A percentile compares a stretch with the other conserved stretches of the same genome.
Evolutionary conservation across 1,140 invertebrate species (phyloP).

Genomic region (Bombus superbus): DNA sequence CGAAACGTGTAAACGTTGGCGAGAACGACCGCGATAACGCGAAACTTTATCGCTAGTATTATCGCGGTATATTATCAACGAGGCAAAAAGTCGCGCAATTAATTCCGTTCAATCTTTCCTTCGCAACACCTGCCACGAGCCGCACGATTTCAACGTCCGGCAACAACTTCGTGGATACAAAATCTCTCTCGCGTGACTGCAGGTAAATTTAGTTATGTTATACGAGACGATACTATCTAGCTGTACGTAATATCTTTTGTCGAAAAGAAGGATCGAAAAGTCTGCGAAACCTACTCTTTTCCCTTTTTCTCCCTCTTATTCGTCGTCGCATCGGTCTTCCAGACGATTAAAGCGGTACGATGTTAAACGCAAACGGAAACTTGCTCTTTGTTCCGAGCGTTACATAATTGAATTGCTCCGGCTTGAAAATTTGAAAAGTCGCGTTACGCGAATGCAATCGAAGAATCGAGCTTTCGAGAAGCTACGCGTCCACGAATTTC

Average conservation of each 20-base stretch:
- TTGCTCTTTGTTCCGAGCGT: not conserved
- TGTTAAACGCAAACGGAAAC: not conserved
- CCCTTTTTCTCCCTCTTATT: not conserved
- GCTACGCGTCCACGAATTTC: too few species aligned
- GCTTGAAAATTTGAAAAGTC: not conserved
- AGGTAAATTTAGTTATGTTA: conserved; percentile 55
- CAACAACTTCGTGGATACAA: conserved; percentile 35
- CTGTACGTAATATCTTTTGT: conserved; percentile 42
- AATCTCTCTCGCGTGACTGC: conserved; percentile 47
- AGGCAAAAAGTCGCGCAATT: conserved; percentile 31
- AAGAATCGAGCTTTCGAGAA: too few species aligned
- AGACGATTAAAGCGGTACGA: not conserved
- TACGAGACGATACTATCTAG: conserved; percentile 33
- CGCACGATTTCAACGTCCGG: conserved; percentile 19
- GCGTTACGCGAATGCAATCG: too few species aligned
- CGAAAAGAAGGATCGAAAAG: conserved; percentile 7
- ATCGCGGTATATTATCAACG: conserved; percentile 10
- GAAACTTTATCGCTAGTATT: conserved; percentile 11
- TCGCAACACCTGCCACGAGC: conserved; percentile 39
- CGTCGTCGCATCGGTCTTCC: too few species aligned
- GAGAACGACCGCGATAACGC: not conserved
- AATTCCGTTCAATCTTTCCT: conserved; percentile 36
- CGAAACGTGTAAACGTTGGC: not conserved
- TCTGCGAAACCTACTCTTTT: not conserved
- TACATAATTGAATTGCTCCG: not conserved